Conservation (phyloP, 2,113 vertebrate species). For the Perognathus longimembris region DNA sequence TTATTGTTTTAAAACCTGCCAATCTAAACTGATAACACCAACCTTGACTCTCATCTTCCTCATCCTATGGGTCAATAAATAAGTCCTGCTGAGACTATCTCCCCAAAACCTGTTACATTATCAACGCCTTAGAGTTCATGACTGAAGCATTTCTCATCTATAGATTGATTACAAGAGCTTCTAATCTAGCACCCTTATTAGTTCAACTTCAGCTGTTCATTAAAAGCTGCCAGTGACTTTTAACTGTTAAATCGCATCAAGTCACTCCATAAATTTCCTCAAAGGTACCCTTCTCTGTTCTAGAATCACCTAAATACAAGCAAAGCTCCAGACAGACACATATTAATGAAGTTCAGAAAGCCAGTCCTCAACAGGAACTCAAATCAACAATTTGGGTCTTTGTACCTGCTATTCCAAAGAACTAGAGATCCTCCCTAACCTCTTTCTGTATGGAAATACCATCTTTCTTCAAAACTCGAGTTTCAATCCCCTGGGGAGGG, state of each 20-base stretch:
- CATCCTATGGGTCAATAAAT: not conserved
- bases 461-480: constrained; percentile 45
- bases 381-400: not conserved
- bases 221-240: constrained; percentile 44
- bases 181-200: not conserved
- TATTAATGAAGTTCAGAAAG: not conserved
- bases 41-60: not conserved
- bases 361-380: not conserved
- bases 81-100: not conserved
- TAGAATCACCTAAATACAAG: not conserved
- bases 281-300: not conserved
- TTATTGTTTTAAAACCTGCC: not conserved
- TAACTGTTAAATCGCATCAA: constrained; percentile 6
- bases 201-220: constrained; percentile 13
- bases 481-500: not conserved
- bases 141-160: not conserved
- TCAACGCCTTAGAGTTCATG: not conserved
- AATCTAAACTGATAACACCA: not conserved
- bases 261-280: constrained; percentile 30
- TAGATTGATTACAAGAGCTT: constrained; percentile 31
- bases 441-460: not conserved
- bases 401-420: not conserved
- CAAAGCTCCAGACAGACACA: constrained; percentile 15
- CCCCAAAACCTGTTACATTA: constrained; percentile 30
- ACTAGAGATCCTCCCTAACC: not conserved